Conservation (phyloP, 2,888 invertebrate genomes). For the Yponomeuta sedellus region DNA sequence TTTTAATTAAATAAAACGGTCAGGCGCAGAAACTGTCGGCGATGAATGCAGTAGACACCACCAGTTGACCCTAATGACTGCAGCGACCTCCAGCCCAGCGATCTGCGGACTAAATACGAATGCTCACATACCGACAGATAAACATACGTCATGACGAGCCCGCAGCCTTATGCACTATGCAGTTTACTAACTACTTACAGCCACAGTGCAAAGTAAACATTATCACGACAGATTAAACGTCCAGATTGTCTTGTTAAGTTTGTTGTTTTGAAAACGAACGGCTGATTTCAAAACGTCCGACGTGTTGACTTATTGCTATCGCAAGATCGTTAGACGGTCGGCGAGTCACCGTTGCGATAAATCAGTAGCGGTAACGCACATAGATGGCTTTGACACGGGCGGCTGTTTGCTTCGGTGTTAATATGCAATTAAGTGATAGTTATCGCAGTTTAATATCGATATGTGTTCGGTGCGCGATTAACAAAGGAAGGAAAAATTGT, state of each 20-base stretch:
- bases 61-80: conserved; percentile 64
- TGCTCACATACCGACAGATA: conserved; percentile 14
- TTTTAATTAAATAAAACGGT: conserved; percentile 1
- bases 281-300: neutral
- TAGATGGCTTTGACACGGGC: neutral
- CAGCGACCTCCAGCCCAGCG: conserved; percentile 42
- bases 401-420: neutral
- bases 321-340: neutral
- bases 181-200: neutral
- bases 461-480: neutral
- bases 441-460: neutral
- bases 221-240: neutral
- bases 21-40: neutral
- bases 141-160: neutral
- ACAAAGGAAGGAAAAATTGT: neutral
- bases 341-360: neutral
- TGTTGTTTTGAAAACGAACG: neutral
- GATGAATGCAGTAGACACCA: conserved; percentile 9
- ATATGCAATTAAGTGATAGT: neutral
- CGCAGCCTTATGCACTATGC: neutral
- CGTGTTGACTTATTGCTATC: neutral
- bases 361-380: neutral
- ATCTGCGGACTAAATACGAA: conserved; percentile 13
- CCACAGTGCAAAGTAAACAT: conserved; percentile 1
- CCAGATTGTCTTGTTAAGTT: neutral